These are phyloP conservation scores for Mesembrinibis cayennensis DNA, from an alignment of 2,113 vertebrate species.

Conservation along the genomic window DNA sequence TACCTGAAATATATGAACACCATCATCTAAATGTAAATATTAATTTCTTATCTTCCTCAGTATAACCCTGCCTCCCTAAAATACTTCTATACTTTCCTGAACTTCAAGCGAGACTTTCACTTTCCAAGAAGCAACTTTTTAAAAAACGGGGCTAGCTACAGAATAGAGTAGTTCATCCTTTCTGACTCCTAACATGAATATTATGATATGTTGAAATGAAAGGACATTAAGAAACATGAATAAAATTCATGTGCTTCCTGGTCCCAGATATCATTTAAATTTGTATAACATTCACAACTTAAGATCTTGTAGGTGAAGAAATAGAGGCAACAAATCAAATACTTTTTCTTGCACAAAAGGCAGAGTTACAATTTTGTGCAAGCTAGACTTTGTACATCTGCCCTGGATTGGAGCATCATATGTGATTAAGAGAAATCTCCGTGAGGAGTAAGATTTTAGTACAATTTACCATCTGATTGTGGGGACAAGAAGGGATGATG, in stretches of 20 bases:
- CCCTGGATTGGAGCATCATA: background rate
- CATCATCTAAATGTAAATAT: background rate
- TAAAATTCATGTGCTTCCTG: background rate
- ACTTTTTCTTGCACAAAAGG: background rate
- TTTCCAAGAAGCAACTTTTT: background rate
- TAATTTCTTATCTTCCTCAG: background rate
- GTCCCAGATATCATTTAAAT: background rate
- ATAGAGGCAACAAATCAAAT: background rate
- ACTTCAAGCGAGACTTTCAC: background rate
- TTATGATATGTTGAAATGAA: background rate
- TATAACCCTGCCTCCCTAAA: background rate
- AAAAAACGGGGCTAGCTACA: background rate
- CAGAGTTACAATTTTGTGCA: background rate
- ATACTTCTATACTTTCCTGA: background rate
- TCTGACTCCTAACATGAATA: background rate
- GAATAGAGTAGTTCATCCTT: background rate
- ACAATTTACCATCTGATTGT: background rate
- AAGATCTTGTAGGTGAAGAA: background rate
- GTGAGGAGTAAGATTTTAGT: background rate
- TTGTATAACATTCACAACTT: background rate
- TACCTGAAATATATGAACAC: background rate
- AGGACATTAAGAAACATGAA: background rate
- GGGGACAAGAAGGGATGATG: background rate
- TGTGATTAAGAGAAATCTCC: background rate
- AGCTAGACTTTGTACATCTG: background rate